These are phyloP conservation scores for Acleris holmiana DNA, from an alignment of 2,888 invertebrate species.

Conservation along the genomic window DNA sequence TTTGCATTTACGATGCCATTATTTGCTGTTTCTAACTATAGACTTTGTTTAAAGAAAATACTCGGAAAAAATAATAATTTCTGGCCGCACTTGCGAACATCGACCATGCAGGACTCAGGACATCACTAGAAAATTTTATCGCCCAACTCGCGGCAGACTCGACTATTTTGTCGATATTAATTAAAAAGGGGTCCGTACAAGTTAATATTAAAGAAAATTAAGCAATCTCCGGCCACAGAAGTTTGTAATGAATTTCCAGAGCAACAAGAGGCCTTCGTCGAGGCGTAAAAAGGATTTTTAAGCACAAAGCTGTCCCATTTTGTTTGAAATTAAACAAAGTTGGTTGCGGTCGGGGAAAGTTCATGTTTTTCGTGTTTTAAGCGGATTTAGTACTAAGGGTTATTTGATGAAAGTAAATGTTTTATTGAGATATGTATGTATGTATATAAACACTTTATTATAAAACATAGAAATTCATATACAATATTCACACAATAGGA, in stretches of 20 bases:
- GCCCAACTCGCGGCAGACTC: conserved; percentile 65
- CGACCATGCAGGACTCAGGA: conserved; percentile 4
- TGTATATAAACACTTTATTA: too few relatives aligned
- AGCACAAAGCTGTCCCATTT: conserved; percentile 51
- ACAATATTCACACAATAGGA: too few relatives aligned
- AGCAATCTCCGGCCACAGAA: conserved; percentile 75
- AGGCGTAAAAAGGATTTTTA: conserved; percentile 46
- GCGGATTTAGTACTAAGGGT: background rate
- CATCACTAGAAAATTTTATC: conserved; percentile 71
- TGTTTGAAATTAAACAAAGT: conserved; percentile 49
- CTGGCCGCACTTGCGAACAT: background rate
- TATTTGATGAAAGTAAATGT: background rate
- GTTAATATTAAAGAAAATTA: conserved; percentile 84
- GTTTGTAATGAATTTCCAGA: conserved; percentile 78
- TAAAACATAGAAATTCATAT: too few relatives aligned
- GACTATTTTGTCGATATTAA: conserved; percentile 84
- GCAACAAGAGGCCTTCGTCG: conserved; percentile 50
- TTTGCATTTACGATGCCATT: too few relatives aligned
- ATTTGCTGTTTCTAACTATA: too few relatives aligned
- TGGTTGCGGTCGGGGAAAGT: conserved; percentile 38
- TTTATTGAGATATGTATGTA: too few relatives aligned
- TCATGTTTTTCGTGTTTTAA: conserved; percentile 16
- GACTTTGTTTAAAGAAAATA: too few relatives aligned
- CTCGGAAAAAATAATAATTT: too few relatives aligned
- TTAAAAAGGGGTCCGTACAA: conserved; percentile 83